phyloP scores from a whole-genome alignment of 2,888 invertebrate species.

The Mythimna vitellina region DNA sequence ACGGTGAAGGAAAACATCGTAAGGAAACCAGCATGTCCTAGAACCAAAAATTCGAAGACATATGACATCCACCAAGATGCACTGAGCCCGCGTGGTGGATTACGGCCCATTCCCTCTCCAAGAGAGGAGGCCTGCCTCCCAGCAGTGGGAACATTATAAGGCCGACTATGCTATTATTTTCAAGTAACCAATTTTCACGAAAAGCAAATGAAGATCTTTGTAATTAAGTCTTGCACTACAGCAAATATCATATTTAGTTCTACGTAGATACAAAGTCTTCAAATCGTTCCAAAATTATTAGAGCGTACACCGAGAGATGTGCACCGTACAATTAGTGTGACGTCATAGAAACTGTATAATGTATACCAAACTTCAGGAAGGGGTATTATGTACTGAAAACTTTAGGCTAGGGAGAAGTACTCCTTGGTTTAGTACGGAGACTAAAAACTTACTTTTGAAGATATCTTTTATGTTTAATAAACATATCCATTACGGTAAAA shows the following conservation, averaged over 20 bases:
- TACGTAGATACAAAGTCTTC: background rate
- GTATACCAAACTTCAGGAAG: constrained; percentile 31
- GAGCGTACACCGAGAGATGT: constrained; percentile 17
- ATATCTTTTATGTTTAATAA: constrained; percentile 4
- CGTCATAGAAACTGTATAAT: constrained; percentile 42
- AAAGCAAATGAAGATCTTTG: background rate
- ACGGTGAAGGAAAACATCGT: no score
- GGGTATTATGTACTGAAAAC: constrained; percentile 47
- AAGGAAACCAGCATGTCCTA: no score
- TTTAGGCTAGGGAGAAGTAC: constrained; percentile 29
- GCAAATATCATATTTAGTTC: background rate
- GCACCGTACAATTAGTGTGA: constrained; percentile 39
- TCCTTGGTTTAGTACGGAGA: constrained; percentile 14
- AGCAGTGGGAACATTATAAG: no score
- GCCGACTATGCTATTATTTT: no score
- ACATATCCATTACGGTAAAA: constrained; percentile 7
- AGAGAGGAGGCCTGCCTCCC: no score
- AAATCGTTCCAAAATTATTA: constrained; percentile 38
- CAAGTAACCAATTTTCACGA: no score
- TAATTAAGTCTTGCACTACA: background rate
- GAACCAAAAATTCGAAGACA: no score
- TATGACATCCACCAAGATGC: no score
- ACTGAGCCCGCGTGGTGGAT: no score
- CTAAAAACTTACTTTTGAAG: constrained; percentile 19
- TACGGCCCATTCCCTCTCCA: no score